phyloP scores from a whole-genome alignment of 2,113 vertebrate genomes.

The Rhombomys opimus region DNA sequence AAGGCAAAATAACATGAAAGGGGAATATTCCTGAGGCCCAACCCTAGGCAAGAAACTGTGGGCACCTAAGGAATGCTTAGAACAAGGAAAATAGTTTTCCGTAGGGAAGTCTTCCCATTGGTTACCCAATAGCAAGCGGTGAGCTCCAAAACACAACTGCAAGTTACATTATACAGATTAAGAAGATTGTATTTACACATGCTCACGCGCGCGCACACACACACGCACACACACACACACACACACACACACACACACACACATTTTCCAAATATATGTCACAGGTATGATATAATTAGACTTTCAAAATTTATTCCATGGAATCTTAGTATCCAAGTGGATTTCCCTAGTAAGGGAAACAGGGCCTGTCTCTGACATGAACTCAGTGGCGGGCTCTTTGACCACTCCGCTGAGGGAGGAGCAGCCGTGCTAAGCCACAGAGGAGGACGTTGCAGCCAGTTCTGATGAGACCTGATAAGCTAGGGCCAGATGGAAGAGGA shows the following conservation, averaged over 20 bases:
- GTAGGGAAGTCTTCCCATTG: not conserved
- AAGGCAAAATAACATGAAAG: not conserved
- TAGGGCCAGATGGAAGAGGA: too few relatives aligned
- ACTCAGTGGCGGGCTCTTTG: too few relatives aligned
- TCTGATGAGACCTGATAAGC: too few relatives aligned
- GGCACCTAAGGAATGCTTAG: not conserved
- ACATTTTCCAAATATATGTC: not conserved
- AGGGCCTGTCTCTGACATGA: too few relatives aligned
- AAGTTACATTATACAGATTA: not conserved
- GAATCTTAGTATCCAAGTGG: too few relatives aligned
- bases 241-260: too few relatives aligned
- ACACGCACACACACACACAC: too few relatives aligned
- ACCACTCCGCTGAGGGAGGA: too few relatives aligned
- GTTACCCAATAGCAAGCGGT: not conserved
- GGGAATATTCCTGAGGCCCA: not conserved
- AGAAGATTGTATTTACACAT: not conserved
- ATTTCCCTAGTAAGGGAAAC: too few relatives aligned
- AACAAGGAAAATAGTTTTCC: not conserved
- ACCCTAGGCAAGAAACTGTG: not conserved
- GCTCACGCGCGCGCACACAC: too few relatives aligned
- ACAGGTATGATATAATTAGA: not conserved
- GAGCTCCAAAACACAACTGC: not conserved
- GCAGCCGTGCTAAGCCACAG: too few relatives aligned
- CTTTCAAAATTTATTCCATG: not conserved
- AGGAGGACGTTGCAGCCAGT: too few relatives aligned